Evolutionary conservation across 2,888 invertebrate species (phyloP), one percentile per base, ranked within the genome.

Genomic region (Cataglyphis cursor): DNA sequence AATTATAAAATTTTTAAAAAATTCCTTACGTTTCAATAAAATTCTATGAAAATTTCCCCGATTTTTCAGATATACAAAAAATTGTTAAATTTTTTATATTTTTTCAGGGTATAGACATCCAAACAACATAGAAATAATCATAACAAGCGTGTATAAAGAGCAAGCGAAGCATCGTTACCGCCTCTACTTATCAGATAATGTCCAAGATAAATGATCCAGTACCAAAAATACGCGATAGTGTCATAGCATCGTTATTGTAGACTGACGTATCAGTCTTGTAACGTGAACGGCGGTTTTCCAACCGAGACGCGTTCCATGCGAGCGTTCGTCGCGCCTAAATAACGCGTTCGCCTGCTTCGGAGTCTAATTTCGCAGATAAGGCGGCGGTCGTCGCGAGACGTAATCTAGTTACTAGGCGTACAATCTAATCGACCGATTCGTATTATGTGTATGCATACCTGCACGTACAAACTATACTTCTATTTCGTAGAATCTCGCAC

Each of bases 401-500:
- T 93, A 94, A 94, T 94, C 94, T 94, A 94, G 94, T 94, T 94
- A 94, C 94, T 93, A 94, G 93, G 94, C 94, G 93, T 94, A 93
- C 93, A 94, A 94, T 95, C 94, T 94, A 94, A 94, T 95, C 94
- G 92, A 89, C 89, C 87, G 90, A 92, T 92, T 93, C 92, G 90
- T 90, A 93, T 94, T 93, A 91, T 91, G 89, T 89, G 88, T 86
- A 89, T 83, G 91, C 90, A 88, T 88, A 87, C 84, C 85, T 88
- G 86, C 84, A 83, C 88, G 85, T 51, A 73, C 74, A 68, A 41
- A 66, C 76, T 28, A 75, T 68, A 54, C 44, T 51, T 51, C 66
- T 82, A 70, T 68, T 51, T 82, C 82, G 65, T 66, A 80, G 81
- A 80, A 82, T 82, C 8, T 51, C 81, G 64, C 57, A 15, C 66